Conservation (phyloP, 2,888 invertebrate species). For the Stomorhina lunata region DNA sequence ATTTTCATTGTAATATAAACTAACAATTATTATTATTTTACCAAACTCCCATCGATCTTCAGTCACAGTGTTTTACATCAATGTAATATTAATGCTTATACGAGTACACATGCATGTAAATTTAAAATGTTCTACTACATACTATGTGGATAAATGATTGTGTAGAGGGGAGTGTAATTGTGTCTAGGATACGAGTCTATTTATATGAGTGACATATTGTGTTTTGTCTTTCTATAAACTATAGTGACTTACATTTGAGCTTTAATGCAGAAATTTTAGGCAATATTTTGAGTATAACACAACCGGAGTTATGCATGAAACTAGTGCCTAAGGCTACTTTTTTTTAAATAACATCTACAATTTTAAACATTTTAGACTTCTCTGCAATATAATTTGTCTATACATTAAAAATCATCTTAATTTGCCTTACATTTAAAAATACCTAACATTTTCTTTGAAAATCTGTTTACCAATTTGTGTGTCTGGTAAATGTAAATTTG, state of each 20-base stretch:
- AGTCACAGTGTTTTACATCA: not conserved
- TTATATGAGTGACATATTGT: constrained; percentile 28
- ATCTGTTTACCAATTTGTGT: no score
- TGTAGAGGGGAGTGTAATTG: constrained; percentile 2
- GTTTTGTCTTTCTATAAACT: not conserved
- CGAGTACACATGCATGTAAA: not conserved
- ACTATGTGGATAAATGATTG: not conserved
- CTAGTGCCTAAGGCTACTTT: no score
- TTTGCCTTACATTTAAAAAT: no score
- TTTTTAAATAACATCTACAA: no score
- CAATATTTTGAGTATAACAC: no score
- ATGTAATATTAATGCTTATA: constrained; percentile 1
- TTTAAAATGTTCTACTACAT: not conserved
- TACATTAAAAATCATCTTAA: no score
- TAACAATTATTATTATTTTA: constrained; percentile 48
- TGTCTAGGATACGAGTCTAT: constrained; percentile 30
- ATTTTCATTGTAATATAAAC: constrained; percentile 5
- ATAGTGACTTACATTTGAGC: not conserved
- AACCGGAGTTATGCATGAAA: no score
- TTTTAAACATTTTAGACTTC: no score
- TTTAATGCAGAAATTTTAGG: no score
- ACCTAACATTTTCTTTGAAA: no score
- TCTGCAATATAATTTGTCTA: no score
- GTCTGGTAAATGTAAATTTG: no score
- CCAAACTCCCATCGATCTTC: constrained; percentile 63